Percentiles rank a stretch among this genome's conserved stretches.
Evolutionary conservation across 2,797 vertebrate species (phyloP).

Genomic region (Crax fasciolata): DNA sequence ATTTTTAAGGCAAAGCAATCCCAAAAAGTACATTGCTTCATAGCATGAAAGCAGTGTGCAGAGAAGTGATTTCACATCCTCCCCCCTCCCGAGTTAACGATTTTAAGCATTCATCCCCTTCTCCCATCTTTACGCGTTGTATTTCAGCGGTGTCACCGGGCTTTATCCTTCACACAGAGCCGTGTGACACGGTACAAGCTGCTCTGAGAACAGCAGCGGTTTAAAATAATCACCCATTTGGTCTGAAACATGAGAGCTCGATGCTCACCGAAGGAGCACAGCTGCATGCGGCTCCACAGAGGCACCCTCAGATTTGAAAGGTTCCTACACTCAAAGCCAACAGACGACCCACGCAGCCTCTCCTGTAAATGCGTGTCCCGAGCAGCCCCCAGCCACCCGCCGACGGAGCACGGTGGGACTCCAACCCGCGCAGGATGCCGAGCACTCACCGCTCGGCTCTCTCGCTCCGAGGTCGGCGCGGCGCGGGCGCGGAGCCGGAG

Average conservation of each 20-base stretch:
- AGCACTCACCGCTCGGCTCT: slow-evolving; percentile 39
- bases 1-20: not conserved
- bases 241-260: not conserved
- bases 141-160: not conserved
- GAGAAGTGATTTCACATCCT: not conserved
- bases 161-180: not conserved
- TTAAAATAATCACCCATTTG: not conserved
- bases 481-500: not conserved
- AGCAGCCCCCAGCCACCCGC: slow-evolving; percentile 12
- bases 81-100: not conserved
- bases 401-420: slow-evolving; percentile 9
- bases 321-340: not conserved
- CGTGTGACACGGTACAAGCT: not conserved
- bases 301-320: not conserved
- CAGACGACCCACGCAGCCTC: not conserved
- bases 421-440: not conserved
- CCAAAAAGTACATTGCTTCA: not conserved
- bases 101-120: slow-evolving; percentile 13
- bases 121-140: not conserved
- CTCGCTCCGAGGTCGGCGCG: not conserved
- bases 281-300: not conserved
- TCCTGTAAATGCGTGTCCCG: not conserved
- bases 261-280: not conserved
- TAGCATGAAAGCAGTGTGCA: not conserved
- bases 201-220: not conserved